These are phyloP conservation scores for Labeo rohita DNA, from an alignment of 2,113 vertebrate genomes.

Conservation along the genomic window DNA sequence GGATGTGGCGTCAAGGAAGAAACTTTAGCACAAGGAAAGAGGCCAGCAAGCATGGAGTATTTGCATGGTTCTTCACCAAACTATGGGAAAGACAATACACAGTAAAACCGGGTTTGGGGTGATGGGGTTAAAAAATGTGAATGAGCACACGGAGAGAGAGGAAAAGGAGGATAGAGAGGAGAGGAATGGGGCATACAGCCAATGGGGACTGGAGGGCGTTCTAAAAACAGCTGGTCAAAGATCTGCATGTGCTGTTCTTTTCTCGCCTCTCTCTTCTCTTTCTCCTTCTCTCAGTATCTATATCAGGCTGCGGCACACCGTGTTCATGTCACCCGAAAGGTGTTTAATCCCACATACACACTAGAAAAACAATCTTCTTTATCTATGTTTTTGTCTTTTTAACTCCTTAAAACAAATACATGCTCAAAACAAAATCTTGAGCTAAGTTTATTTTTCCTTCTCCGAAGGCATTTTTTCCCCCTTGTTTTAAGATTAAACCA, in stretches of 20 bases:
- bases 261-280: background rate
- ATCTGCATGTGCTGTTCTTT: conserved; percentile 44
- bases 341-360: conserved; percentile 10
- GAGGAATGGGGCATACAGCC: conserved; percentile 35
- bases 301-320: conserved; percentile 42
- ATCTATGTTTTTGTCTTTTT: background rate
- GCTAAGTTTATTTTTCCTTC: background rate
- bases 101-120: background rate
- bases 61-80: background rate
- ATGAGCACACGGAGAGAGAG: background rate
- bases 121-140: background rate
- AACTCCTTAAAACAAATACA: background rate
- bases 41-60: background rate
- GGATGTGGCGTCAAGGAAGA: background rate
- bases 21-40: background rate
- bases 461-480: background rate
- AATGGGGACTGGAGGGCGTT: conserved; percentile 44
- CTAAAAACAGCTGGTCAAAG: conserved; percentile 56
- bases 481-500: background rate
- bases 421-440: background rate
- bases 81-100: background rate
- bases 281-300: conserved; percentile 39
- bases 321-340: conserved; percentile 11
- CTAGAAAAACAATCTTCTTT: background rate
- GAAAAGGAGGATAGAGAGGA: background rate